A percentile compares a stretch with the other conserved stretches of the same genome.
Evolutionary conservation across 2,797 vertebrate genomes (phyloP).

Genomic region (Tapera naevia): DNA sequence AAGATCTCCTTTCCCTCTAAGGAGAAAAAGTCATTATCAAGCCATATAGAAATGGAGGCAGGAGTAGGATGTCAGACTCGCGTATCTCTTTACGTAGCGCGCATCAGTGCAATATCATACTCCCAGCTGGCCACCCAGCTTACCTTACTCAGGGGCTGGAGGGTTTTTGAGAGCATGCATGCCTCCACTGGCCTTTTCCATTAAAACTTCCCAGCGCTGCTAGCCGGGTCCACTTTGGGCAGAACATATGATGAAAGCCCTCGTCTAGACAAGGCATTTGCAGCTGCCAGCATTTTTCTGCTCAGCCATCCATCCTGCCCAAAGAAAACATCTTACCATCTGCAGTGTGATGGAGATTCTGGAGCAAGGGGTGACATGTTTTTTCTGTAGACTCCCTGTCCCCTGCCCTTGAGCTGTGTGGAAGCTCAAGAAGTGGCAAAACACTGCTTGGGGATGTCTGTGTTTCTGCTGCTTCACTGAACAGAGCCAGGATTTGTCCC

Average conservation of each 20-base stretch:
- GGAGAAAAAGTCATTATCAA: conserved; percentile 19
- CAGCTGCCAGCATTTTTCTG: neutral
- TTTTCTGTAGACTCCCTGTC: neutral
- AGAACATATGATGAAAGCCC: neutral
- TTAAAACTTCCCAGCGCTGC: neutral
- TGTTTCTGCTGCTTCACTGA: neutral
- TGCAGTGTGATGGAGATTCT: neutral
- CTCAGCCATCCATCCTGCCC: neutral
- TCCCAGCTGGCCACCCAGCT: conserved; percentile 17
- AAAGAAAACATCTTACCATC: neutral
- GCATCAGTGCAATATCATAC: conserved; percentile 40
- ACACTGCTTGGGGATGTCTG: neutral
- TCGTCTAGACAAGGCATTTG: neutral
- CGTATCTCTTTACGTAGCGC: neutral
- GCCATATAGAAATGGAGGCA: neutral
- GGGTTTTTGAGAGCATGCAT: neutral
- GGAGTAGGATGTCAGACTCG: neutral
- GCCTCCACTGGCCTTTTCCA: neutral
- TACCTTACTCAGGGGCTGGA: neutral
- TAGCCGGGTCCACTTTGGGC: neutral
- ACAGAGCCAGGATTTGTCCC: neutral
- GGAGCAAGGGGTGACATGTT: neutral
- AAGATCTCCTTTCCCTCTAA: conserved; percentile 21
- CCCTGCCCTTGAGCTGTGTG: neutral
- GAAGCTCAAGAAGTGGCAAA: neutral